Conservation (phyloP, 2,113 vertebrate genomes). For the Narcine bancroftii region DNA sequence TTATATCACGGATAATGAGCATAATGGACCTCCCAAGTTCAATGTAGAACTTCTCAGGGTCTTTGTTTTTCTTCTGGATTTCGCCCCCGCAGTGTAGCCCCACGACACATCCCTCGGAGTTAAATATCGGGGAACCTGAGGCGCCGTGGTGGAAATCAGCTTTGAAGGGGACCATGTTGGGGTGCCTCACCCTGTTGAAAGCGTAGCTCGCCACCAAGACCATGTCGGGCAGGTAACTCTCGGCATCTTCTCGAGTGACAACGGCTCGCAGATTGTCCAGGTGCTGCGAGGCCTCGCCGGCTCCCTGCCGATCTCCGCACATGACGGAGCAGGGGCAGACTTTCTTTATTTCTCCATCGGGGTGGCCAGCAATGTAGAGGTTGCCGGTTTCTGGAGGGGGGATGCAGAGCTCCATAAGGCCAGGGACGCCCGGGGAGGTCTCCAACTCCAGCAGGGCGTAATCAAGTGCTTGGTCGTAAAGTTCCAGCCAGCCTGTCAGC, state of each 20-base stretch:
- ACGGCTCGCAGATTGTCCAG: not conserved
- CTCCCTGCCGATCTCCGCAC: not conserved
- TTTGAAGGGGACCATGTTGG: not conserved
- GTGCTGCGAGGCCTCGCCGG: not conserved
- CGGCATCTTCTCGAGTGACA: not conserved
- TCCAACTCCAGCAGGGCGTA: slow-evolving; percentile 7
- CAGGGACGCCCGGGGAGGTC: not conserved
- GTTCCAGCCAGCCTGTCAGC: not conserved
- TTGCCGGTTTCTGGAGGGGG: not conserved
- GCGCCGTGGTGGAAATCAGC: not conserved
- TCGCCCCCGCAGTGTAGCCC: not conserved
- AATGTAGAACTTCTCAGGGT: slow-evolving; percentile 11
- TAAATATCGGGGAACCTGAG: not conserved
- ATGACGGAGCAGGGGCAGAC: not conserved
- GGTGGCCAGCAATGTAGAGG: not conserved
- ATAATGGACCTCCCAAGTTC: not conserved
- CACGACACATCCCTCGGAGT: not conserved
- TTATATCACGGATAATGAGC: not conserved
- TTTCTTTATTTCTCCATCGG: not conserved
- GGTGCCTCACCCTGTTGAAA: not conserved
- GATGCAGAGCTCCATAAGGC: not conserved
- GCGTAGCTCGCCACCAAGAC: slow-evolving; percentile 1
- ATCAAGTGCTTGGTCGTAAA: not conserved
- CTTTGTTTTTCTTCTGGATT: not conserved
- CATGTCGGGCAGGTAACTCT: not conserved